These are phyloP conservation scores for Aphrocallistes beatrix DNA, from an alignment of 37 sponge, comb jelly and placozoan species.

Conservation along the genomic window DNA sequence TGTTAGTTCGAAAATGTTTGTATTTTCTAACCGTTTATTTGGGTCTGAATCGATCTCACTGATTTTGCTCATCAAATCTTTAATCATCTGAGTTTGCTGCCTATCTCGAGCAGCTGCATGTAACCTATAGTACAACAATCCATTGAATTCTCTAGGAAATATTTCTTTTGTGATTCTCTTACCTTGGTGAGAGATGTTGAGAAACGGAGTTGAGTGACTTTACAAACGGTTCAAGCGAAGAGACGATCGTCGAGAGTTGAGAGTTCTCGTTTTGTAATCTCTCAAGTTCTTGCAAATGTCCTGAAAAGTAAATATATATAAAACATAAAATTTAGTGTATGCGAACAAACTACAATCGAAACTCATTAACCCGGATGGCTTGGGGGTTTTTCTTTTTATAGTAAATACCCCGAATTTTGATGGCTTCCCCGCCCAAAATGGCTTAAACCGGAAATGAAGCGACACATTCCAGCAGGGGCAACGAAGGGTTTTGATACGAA, in stretches of 20 bases:
- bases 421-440: no score
- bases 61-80: background rate
- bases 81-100: background rate
- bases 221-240: background rate
- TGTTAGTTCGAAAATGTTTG: background rate
- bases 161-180: background rate
- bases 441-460: no score
- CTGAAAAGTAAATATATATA: background rate
- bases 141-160: background rate
- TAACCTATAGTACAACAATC: background rate
- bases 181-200: background rate
- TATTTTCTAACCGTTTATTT: background rate
- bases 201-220: conserved; percentile 1
- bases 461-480: no score
- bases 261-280: background rate
- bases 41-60: background rate
- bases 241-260: background rate
- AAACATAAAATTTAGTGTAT: background rate
- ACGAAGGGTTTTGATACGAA: no score
- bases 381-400: no score
- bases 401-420: no score
- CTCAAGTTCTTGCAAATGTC: background rate
- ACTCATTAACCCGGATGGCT: no score
- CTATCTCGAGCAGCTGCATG: background rate
- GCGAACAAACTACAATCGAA: background rate